Evolutionary conservation across 2,888 invertebrate genomes (phyloP).

Genomic region (Ormia ochracea): DNA sequence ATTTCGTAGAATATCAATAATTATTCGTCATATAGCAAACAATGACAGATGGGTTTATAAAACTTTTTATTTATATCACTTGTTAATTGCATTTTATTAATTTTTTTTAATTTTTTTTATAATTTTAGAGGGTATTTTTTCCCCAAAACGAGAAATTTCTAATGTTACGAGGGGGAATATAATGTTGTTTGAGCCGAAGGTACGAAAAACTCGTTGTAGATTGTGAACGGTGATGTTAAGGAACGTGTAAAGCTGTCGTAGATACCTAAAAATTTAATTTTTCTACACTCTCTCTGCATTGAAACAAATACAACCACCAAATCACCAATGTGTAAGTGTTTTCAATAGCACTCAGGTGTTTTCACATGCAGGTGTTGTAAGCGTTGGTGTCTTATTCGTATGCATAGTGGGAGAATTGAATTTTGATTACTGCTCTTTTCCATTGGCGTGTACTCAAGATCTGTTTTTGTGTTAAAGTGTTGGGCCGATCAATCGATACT

Average conservation of each 20-base stretch:
- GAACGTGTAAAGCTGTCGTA: conserved; percentile 67
- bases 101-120: conserved; percentile 39
- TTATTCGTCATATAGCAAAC: background rate
- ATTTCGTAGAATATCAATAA: conserved; percentile 21
- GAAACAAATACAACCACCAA: conserved; percentile 4
- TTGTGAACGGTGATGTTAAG: conserved; percentile 61
- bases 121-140: conserved; percentile 36
- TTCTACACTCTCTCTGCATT: conserved; percentile 11
- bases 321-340: conserved; percentile 12
- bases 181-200: conserved; percentile 69
- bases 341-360: conserved; percentile 37
- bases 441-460: background rate
- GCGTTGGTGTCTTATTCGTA: conserved; percentile 55
- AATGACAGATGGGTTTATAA: conserved; percentile 13
- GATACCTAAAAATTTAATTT: conserved; percentile 52
- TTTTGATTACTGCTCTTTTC: conserved; percentile 16
- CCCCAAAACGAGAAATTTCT: conserved; percentile 61
- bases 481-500: conserved; percentile 5
- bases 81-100: conserved; percentile 55
- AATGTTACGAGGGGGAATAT: conserved; percentile 64
- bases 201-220: conserved; percentile 75
- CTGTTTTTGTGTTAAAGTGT: background rate
- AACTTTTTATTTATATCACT: conserved; percentile 60
- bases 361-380: conserved; percentile 55
- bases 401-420: conserved; percentile 55